Evolutionary conservation across 2,113 vertebrate species (phyloP).

Genomic region (Taurulus bubalis): DNA sequence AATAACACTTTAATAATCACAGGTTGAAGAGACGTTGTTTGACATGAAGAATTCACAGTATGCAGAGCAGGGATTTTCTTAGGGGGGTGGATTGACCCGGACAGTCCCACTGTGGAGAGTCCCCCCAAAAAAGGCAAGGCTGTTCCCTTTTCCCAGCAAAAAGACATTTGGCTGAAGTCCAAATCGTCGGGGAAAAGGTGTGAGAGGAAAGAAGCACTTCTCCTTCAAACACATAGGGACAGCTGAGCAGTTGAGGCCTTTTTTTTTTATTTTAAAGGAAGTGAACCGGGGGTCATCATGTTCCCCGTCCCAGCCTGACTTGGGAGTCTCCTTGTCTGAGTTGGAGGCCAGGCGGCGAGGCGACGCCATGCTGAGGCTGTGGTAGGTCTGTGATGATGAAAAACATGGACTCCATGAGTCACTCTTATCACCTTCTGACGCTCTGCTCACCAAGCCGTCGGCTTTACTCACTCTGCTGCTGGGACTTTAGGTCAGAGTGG

Average conservation of each 20-base stretch:
- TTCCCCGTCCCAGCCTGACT: background rate
- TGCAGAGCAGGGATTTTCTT: background rate
- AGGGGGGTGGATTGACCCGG: background rate
- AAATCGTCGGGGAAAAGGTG: slow-evolving; percentile 12
- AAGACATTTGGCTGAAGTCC: slow-evolving; percentile 36
- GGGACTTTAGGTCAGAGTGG: slow-evolving; percentile 29
- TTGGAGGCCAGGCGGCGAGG: slow-evolving; percentile 18
- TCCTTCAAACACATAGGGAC: slow-evolving; percentile 40
- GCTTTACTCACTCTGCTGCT: slow-evolving; percentile 29
- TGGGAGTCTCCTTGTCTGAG: slow-evolving; percentile 7
- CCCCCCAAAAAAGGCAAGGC: slow-evolving; percentile 62
- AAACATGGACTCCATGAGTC: slow-evolving; percentile 51
- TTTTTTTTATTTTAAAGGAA: slow-evolving; percentile 1
- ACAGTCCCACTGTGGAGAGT: slow-evolving; percentile 13
- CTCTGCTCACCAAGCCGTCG: slow-evolving; percentile 10
- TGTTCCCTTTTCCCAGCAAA: slow-evolving; percentile 12
- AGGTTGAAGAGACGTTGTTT: slow-evolving; percentile 38
- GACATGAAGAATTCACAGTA: slow-evolving; percentile 38
- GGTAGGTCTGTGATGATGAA: slow-evolving; percentile 68
- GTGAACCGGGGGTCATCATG: slow-evolving; percentile 8
- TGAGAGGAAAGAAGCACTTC: slow-evolving; percentile 23
- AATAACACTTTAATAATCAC: background rate
- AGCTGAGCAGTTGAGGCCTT: slow-evolving; percentile 6
- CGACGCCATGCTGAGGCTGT: slow-evolving; percentile 72
- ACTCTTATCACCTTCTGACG: slow-evolving; percentile 17